Evolutionary conservation across 2,113 vertebrate genomes (phyloP), one percentile per base, ranked within the genome.

Genomic region (Piprites chloris): DNA sequence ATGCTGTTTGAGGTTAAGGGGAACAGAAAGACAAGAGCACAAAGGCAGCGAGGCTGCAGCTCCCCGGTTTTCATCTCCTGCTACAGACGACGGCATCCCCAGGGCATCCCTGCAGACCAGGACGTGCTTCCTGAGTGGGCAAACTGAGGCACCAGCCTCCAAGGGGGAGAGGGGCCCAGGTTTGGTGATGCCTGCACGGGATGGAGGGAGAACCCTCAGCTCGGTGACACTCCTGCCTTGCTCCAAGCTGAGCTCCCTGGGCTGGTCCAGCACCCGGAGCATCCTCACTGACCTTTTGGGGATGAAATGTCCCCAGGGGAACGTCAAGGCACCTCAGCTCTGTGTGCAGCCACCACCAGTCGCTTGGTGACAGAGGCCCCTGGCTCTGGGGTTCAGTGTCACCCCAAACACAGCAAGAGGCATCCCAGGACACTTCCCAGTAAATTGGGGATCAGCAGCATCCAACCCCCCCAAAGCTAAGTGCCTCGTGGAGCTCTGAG

Each of bases 331-430:
- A 17, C 22, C 3, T 7, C 5, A 24, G 32, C 20, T 68, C 30
- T 15, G 11, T 46, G 8, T 0, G 39, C 16, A 49, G 24, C n/a
- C 52, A 2, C 41, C 4, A 5, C 8, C 71, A 49, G 41, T 12
- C 1, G 2, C 1, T 33, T 9, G 0, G 9, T 20, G 44, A 3
- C 1, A 0, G 39, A 13, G 41, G 33, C 74, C 17, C 23, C n/a
- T 5, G 14, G 27, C 55, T 6, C 2, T 0, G 3, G 56, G 53
- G 52, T 32, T 69, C 41, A 3, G 27, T 4, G 0, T 7, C 30
- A 0, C 56, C 19, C 35, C 53, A 2, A n/a, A 35, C 53, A 2
- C 2, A 0, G 53, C 2, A 6, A 62, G 32, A 14, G 0, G 3
- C 55, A 41, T 35, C 8, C 1, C n/a, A 3, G 3, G 6, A 21